Base-by-base conservation (phyloP, 2,113 vertebrate species). In the Corythornis cristatus region DNA sequence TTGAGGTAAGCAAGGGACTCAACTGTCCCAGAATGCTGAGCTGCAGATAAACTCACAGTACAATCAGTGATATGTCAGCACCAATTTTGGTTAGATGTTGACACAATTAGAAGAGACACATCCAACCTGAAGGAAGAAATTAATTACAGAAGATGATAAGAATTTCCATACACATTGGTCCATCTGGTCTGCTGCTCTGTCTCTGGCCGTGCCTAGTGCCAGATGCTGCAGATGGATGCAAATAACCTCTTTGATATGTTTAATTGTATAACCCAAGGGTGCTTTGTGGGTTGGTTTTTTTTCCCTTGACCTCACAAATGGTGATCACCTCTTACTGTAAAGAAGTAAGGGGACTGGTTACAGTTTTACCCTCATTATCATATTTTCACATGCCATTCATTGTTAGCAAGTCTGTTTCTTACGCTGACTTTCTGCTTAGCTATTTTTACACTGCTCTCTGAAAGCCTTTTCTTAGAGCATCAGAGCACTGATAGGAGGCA, bases 61-160 rank as follows among this genome's bases (percentile, higher is more conserved):
- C 61, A 80, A 65, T 93, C 93, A 93, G 43, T 72, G 79, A 46
- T 81, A 75, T 48, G 85, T 95, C 89, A 93, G 65, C 85, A 91
- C 53, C 53, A 89, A 57, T 95, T 91, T 95, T 75, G 68, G 65
- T 74, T 93, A 86, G 65, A 88, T 80, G 57, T 65, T 93, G 89
- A 93, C 81, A 33, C 65, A 89, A 93, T 91, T 93, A 86, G 78
- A 89, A 88, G 40, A 95, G 87, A 86, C 85, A 46, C 81, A 83
- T 72, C 60, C 65, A 90, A 95, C 68, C 89, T 86, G 76, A 95
- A 96, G 89, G 93, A 95, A 95, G 79, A 95, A 95, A 95, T 93
- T 93, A 91, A 93, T 95, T 82, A 78, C 61, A 90, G 43, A 71
- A 89, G 65, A 91, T 95, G 31, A 58, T 77, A 89, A 86, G 90